phyloP scores from a whole-genome alignment of 2,888 invertebrate species.

The Synanthedon tipuliformis region DNA sequence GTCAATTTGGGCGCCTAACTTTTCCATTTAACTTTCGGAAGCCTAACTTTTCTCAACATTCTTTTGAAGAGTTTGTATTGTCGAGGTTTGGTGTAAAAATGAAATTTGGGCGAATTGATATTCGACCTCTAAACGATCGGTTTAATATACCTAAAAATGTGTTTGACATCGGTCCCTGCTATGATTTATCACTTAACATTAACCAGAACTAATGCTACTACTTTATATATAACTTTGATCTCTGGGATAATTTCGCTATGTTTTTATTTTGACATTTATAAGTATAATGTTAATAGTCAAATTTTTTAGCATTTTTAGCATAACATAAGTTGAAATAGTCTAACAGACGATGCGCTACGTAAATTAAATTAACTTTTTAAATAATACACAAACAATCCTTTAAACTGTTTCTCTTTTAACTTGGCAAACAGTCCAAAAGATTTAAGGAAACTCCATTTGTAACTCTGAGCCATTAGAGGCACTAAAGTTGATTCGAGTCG shows the following conservation, averaged over 20 bases:
- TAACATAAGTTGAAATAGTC: no score
- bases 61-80: constrained; percentile 41
- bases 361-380: no score
- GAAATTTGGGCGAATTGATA: constrained; percentile 18
- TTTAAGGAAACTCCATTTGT: constrained; percentile 6
- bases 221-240: no score
- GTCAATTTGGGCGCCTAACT: constrained; percentile 61
- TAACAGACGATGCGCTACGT: no score
- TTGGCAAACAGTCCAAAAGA: constrained; percentile 6
- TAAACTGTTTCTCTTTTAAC: constrained; percentile 4
- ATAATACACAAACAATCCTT: neutral
- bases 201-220: no score
- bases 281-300: no score
- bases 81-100: constrained; percentile 30
- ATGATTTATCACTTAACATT: no score
- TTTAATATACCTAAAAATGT: neutral
- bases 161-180: neutral
- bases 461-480: constrained; percentile 13
- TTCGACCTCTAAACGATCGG: neutral
- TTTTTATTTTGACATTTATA: no score
- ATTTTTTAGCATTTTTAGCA: no score
- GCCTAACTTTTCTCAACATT: constrained; percentile 46
- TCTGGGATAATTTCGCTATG: no score
- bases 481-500: constrained; percentile 20
- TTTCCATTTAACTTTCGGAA: constrained; percentile 61